phyloP scores from a whole-genome alignment of 2,113 vertebrate genomes.

The Carettochelys insculpta region DNA sequence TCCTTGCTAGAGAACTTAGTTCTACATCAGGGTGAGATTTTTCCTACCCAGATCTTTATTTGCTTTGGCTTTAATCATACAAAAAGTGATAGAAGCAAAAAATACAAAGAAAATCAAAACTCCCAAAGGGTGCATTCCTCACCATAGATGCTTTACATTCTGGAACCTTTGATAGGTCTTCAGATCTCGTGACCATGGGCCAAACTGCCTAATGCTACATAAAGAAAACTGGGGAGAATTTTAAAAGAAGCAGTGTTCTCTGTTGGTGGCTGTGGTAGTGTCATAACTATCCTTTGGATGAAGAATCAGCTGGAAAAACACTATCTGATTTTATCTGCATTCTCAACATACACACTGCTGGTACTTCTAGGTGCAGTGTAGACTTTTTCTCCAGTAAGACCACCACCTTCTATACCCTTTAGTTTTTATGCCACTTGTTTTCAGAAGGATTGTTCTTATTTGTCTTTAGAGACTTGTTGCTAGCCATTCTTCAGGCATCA shows the following conservation, averaged over 20 bases:
- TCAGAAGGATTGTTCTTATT: not conserved
- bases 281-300: not conserved
- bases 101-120: not conserved
- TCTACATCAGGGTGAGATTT: not conserved
- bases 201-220: not conserved
- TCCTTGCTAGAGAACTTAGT: not conserved
- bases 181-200: not conserved
- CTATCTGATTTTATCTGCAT: not conserved
- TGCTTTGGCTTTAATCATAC: not conserved
- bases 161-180: not conserved
- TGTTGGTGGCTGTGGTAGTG: not conserved
- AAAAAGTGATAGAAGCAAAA: not conserved
- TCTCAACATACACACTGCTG: not conserved
- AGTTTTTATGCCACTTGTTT: not conserved
- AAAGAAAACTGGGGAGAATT: not conserved
- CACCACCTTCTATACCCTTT: not conserved
- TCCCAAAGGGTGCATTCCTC: not conserved
- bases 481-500: not conserved
- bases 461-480: not conserved
- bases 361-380: not conserved
- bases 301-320: not conserved
- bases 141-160: not conserved
- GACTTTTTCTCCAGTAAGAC: not conserved
- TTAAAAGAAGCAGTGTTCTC: not conserved
- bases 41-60: not conserved